Base-by-base conservation (phyloP, 1,140 invertebrate species). In the Eumaeus atala region DNA sequence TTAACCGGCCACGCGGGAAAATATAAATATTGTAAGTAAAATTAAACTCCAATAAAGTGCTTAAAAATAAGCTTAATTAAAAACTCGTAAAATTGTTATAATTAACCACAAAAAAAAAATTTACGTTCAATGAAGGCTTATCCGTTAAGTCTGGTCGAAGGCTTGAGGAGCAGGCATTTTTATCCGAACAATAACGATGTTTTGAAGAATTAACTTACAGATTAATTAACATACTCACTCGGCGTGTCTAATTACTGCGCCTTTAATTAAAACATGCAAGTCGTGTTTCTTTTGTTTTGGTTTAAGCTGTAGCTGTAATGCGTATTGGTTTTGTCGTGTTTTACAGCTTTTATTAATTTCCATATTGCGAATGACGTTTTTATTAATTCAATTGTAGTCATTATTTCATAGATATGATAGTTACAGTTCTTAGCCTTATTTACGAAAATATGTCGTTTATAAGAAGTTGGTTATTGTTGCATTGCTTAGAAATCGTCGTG, bases 201-300 rank as follows among this genome's bases (percentile, higher is more conserved):
- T 84, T 83, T 80, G 71, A 82, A 68, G 70, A 83, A 80, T 83
- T 80, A 80, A 77, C 62, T 67, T 70, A 69, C 73, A 72, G 70
- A 80, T 83, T 85, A 85, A 85, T 85, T 85, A 83, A 80, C 79
- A 78, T 83, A 74, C 72, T 72, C 79, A 77, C 67, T 40, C 66
- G 75, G 64, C 82, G 78, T 85, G 63, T 83, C 78, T 83, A 83
- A 85, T 83, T 82, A 83, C 78, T 63, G 59, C 62, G 59, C 68
- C 68, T 79, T 84, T 83, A 79, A 85, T 83, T 85, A 83, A 84
- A 84, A 82, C 66, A 74, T 83, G 73, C 75, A 77, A 57, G 66
- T n/a, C 63, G 70, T 54, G 40, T 65, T 74, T 68, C 73, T 68
- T 78, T 84, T 81, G n/a, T n/a, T n/a, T n/a, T n/a, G n/a, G n/a